Evolutionary conservation across 2,797 vertebrate species (phyloP), one percentile per base, ranked within the genome.

Genomic region (Balearica regulorum): DNA sequence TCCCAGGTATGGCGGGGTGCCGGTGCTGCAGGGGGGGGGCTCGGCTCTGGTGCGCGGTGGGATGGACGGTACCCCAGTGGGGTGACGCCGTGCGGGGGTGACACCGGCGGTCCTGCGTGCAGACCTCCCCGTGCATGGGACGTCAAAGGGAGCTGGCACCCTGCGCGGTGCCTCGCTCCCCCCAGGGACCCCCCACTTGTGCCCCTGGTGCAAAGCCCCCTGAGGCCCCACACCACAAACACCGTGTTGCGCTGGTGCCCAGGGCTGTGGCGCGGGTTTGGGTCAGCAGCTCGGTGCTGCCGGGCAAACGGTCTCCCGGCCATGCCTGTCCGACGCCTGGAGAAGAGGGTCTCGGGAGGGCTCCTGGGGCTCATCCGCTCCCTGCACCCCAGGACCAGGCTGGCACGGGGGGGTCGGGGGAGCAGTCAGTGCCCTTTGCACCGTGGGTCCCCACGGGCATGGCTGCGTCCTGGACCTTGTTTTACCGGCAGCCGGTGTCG

Each of bases 81-180:
- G 31, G 35, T 66, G 78, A 4, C 55, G 8, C 49, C 2, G 3
- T 35, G 31, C 60, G 1, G 5, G 37, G 43, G 39, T 37, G 61
- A 16, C 37, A 4, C 26, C 2, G 1, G 5, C 69, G 5, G 0
- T 39, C n/a, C 44, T 48, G 48, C 17, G 6, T 26, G 66, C 49
- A 22, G 35, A 33, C 3, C 16, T 44, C 17, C 43, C 26, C 25
- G 5, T 1, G 28, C 39, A 28, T 3, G 0, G 12, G 35, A 33
- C 2, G 7, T 20, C 49, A n/a, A 48, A 13, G 16, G 28, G 43
- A 78, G 29, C 70, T 57, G 53, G 58, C 43, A 8, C 48, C 9
- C 26, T 1, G 1, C 13, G 10, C 0, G 2, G 4, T 35, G 26
- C 44, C 66, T 31, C 1, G 3, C 9, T 53, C n/a, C n/a, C 13